Conservation (phyloP, 2,113 vertebrate genomes). For the Phalacrocorax brasilianus region DNA sequence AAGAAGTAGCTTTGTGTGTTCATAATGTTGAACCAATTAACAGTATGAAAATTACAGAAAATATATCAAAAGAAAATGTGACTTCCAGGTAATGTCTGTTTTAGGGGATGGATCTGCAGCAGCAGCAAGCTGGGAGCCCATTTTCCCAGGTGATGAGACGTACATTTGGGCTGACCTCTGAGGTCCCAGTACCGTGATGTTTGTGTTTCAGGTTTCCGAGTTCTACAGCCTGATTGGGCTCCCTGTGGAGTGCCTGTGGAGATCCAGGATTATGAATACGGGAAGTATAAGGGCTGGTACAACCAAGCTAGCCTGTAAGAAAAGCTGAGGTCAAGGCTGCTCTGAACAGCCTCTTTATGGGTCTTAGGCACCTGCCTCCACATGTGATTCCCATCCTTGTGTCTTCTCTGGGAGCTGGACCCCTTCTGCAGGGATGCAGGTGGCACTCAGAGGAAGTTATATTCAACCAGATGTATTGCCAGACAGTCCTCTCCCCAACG, state of each 20-base stretch:
- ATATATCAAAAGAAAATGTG: not conserved
- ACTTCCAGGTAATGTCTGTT: not conserved
- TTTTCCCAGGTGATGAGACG: not conserved
- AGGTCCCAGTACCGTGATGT: fast-evolving
- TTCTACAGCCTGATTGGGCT: not conserved
- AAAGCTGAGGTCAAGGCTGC: not conserved
- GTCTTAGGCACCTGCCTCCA: not conserved
- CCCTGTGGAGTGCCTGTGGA: not conserved
- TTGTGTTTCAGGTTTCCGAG: not conserved
- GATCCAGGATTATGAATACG: not conserved
- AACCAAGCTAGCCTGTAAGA: not conserved
- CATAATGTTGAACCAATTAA: not conserved
- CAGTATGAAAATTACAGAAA: not conserved
- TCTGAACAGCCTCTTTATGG: not conserved
- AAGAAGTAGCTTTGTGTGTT: not conserved
- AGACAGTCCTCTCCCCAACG: not conserved
- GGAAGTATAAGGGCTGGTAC: not conserved
- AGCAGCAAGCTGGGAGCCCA: not conserved
- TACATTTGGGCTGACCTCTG: not conserved
- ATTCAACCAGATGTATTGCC: not conserved
- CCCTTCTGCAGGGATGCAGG: not conserved
- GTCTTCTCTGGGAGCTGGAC: not conserved
- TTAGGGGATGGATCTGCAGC: not conserved
- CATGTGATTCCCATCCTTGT: not conserved
- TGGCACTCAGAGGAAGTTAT: fast-evolving